Evolutionary conservation across 2,797 vertebrate genomes (phyloP).

Genomic region (Craterocephalus amniculus): DNA sequence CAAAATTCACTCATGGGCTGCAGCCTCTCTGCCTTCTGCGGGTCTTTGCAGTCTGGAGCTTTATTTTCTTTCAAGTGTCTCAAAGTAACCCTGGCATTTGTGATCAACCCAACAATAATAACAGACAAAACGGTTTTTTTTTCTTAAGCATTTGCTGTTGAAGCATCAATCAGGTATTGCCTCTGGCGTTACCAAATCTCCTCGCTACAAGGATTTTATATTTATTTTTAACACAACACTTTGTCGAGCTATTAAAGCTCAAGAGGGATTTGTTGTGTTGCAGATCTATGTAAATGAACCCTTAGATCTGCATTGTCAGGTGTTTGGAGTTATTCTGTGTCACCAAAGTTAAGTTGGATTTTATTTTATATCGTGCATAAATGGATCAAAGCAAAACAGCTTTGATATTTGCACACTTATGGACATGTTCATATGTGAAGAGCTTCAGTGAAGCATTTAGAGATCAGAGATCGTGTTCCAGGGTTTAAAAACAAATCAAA

Average conservation of each 20-base stretch:
- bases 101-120: neutral
- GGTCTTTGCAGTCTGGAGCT: neutral
- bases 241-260: neutral
- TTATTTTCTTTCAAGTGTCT: neutral
- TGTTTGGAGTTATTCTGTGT: neutral
- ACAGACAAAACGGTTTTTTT: neutral
- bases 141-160: neutral
- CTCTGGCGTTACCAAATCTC: neutral
- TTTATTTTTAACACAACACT: neutral
- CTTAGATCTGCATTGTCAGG: neutral
- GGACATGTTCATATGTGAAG: constrained; percentile 12
- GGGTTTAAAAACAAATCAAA: constrained; percentile 13
- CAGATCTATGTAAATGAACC: neutral
- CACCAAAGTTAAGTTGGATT: constrained; percentile 1
- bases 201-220: neutral
- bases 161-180: neutral
- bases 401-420: constrained; percentile 10
- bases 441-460: constrained; percentile 18
- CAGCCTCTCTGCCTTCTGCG: neutral
- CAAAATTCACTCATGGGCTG: neutral
- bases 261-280: neutral
- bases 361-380: neutral
- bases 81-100: neutral
- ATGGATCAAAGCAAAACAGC: constrained; percentile 46
- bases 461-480: neutral